These are phyloP conservation scores for Rhodinocichla rosea DNA, from an alignment of 2,113 vertebrate genomes.

Conservation along the genomic window DNA sequence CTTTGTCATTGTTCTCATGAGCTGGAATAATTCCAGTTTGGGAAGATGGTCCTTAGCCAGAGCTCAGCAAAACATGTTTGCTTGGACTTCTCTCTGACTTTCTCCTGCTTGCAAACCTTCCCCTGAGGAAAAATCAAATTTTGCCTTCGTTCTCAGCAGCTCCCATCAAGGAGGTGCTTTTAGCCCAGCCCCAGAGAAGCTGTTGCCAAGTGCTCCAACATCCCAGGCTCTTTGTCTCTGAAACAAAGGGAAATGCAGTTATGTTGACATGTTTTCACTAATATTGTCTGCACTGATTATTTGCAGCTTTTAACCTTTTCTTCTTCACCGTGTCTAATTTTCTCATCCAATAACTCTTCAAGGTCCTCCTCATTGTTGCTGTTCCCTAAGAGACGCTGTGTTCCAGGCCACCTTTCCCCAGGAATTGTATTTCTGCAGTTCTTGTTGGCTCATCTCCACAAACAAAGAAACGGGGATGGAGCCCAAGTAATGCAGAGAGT, in stretches of 20 bases:
- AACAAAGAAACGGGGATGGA: background rate
- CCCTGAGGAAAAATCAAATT: background rate
- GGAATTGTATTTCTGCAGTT: background rate
- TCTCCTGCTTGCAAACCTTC: background rate
- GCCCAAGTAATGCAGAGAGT: background rate
- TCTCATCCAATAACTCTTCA: background rate
- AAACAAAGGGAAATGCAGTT: background rate
- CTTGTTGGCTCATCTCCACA: background rate
- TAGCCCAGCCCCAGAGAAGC: background rate
- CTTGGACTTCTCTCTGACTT: background rate
- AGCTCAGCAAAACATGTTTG: background rate
- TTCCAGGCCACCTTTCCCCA: background rate
- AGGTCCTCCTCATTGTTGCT: background rate
- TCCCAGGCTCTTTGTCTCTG: background rate
- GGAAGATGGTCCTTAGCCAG: background rate
- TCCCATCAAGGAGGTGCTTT: background rate
- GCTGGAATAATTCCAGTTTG: background rate
- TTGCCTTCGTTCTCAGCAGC: background rate
- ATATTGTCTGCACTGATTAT: background rate
- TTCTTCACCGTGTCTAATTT: background rate
- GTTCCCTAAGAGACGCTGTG: background rate
- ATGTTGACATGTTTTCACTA: background rate
- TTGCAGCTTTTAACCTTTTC: background rate
- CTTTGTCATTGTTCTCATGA: background rate
- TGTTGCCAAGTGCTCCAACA: background rate